phyloP scores from a whole-genome alignment of 1,140 invertebrate species.

The Musca vetustissima region DNA sequence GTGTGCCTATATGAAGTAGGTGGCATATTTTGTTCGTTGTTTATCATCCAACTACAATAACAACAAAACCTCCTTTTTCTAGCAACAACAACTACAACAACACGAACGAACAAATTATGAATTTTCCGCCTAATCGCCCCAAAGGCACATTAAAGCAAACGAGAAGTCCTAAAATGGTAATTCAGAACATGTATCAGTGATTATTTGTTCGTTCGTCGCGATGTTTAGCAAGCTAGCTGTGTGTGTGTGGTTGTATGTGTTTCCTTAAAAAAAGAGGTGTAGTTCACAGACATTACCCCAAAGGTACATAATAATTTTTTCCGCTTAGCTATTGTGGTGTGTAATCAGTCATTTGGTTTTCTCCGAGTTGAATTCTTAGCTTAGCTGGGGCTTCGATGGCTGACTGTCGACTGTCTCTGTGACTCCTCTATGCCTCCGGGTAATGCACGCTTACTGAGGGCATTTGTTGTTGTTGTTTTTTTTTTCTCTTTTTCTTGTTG shows the following conservation, averaged over 20 bases:
- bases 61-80: no score
- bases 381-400: no score
- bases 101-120: neutral
- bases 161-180: neutral
- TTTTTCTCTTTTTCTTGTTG: neutral
- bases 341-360: no score
- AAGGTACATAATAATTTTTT: constrained; percentile 1
- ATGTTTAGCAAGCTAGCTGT: no score
- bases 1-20: no score
- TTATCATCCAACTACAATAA: no score
- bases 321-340: neutral
- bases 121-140: constrained; percentile 16
- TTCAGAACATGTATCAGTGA: no score
- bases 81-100: neutral
- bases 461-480: neutral
- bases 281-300: constrained; percentile 16
- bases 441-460: neutral
- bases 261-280: constrained; percentile 7
- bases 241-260: neutral
- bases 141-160: constrained; percentile 15
- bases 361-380: no score
- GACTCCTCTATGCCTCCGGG: no score
- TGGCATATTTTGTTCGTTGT: no score
- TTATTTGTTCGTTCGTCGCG: no score
- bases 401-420: no score